phyloP scores from a whole-genome alignment of 2,888 invertebrate genomes.

The Leptinotarsa peninsularis region DNA sequence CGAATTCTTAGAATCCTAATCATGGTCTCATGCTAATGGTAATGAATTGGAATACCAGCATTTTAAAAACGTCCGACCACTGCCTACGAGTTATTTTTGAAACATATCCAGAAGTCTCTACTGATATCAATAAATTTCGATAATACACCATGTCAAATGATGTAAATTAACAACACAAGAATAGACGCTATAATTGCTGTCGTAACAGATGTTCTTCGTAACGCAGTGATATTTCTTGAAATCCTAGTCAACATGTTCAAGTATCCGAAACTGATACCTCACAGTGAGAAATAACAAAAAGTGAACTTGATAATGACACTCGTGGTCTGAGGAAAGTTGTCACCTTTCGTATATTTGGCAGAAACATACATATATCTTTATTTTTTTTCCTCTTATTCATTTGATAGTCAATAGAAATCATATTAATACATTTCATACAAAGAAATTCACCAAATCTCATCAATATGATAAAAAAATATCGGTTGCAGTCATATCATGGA shows the following conservation, averaged over 20 bases:
- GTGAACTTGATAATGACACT: neutral
- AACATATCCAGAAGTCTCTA: neutral
- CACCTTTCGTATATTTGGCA: too few relatives aligned
- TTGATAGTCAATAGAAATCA: too few relatives aligned
- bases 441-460: too few relatives aligned
- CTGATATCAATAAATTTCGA: slow-evolving; percentile 8
- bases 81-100: neutral
- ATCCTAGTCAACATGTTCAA: neutral
- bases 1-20: neutral
- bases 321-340: too few relatives aligned
- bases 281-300: neutral
- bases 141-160: slow-evolving; percentile 7
- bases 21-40: neutral
- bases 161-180: neutral
- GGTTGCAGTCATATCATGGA: too few relatives aligned
- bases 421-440: too few relatives aligned
- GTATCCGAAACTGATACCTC: neutral
- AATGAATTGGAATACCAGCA: neutral
- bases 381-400: too few relatives aligned
- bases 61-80: neutral
- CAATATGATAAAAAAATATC: too few relatives aligned
- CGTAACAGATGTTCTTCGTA: neutral
- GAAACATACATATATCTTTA: too few relatives aligned
- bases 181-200: slow-evolving; percentile 6
- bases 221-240: neutral